Conservation (phyloP, 1,140 invertebrate genomes). For the Chionoecetes opilio region DNA sequence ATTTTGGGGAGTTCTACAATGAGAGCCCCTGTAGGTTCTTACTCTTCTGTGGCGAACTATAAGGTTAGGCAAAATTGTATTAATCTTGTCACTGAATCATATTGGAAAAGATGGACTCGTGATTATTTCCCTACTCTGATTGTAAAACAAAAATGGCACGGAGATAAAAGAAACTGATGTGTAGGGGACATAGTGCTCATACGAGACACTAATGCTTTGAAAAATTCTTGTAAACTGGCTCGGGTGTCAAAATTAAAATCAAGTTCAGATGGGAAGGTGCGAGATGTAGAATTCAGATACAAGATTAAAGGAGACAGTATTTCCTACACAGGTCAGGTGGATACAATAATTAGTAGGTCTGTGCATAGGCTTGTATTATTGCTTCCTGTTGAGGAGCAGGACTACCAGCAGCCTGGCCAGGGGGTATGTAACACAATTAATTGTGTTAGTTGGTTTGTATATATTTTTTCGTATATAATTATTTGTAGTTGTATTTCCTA, state of each 20-base stretch:
- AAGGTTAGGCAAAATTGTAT: constrained; percentile 20
- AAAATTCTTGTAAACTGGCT: constrained; percentile 18
- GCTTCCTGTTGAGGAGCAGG: background rate
- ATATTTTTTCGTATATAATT: too few relatives aligned
- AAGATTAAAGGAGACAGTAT: constrained; percentile 11
- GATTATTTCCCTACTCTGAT: background rate
- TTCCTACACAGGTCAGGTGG: constrained; percentile 24
- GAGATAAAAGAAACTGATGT: constrained; percentile 28
- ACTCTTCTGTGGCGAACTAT: background rate
- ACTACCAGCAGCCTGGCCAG: background rate
- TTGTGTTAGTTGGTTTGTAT: too few relatives aligned
- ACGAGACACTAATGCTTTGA: constrained; percentile 27
- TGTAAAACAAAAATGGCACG: constrained; percentile 43
- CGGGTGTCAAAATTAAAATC: constrained; percentile 22
- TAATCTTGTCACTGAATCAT: constrained; percentile 34
- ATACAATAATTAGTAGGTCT: constrained; percentile 35
- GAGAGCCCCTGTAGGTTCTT: background rate
- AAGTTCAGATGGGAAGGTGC: constrained; percentile 34
- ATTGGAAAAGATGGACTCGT: constrained; percentile 36
- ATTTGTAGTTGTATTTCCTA: too few relatives aligned
- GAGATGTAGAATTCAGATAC: constrained; percentile 43
- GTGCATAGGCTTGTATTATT: constrained; percentile 14
- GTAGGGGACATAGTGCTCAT: constrained; percentile 36
- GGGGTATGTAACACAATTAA: background rate
- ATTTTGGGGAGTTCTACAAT: background rate